Evolutionary conservation across 2,888 invertebrate genomes (phyloP), one percentile per base, ranked within the genome.

Genomic region (Hemicrepidius hirtus): DNA sequence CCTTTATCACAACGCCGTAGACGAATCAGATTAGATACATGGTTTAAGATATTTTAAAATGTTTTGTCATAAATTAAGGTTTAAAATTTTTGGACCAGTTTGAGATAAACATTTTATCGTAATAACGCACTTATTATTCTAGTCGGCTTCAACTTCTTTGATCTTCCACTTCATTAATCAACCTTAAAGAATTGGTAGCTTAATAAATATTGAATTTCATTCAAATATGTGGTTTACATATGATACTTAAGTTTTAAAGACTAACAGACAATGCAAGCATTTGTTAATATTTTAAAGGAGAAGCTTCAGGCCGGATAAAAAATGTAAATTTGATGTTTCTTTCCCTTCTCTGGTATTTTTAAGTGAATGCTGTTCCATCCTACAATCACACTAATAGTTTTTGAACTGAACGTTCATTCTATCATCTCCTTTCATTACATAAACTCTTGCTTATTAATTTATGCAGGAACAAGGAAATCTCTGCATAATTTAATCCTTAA

Each of bases 111-210:
- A 13, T n/a, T 0, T 41, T 13, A 41, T 41, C 40, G 13, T 41
- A 16, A n/a, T 16, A 44, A 44, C 7, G 32, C 32, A 32, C 18
- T 44, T 16, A 4, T 44, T 16, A 13, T 55, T 9, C 16, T 3
- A 9, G 44, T 12, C 62, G 62, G 62, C 60, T 41, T 16, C 6
- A 46, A 24, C 46, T 44, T 10, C 62, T 62, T 62, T 62, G 62
- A 62, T 62, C 24, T 62, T 62, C 41, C 18, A 46, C 44, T 62
- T 44, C 62, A 40, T 62, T 62, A 62, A 46, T 62, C 62, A 62
- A 62, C 62, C 62, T 28, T 62, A 62, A 62, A 62, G 41, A 62
- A 62, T 44, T 57, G 46, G 62, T 62, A 62, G 44, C 62, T 32
- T 28, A 13, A 44, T 46, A 28, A 21, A 41, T 62, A 62, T 62